These are phyloP conservation scores for Oceanodroma leucorhoa DNA, from an alignment of 2,797 vertebrate species.

Conservation along the genomic window DNA sequence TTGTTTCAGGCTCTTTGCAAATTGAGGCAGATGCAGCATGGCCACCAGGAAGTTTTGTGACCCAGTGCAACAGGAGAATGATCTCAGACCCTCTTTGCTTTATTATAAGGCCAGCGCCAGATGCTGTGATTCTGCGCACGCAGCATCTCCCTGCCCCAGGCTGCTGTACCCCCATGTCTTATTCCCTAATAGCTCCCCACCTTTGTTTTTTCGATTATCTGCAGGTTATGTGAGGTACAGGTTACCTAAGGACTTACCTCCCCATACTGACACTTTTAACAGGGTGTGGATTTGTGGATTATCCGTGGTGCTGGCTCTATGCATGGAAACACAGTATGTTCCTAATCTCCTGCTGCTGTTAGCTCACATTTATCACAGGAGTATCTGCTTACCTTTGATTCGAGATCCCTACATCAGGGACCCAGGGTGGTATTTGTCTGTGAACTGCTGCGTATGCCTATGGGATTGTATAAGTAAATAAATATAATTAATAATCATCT, in stretches of 20 bases:
- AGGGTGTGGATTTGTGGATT: not conserved
- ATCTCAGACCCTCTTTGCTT: not conserved
- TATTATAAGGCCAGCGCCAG: not conserved
- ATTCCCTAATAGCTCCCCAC: not conserved
- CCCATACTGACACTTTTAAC: not conserved
- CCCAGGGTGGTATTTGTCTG: not conserved
- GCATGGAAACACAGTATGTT: not conserved
- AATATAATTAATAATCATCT: constrained; percentile 69
- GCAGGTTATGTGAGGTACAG: not conserved
- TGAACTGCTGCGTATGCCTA: constrained; percentile 34
- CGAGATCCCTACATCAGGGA: constrained; percentile 1
- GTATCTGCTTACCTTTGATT: constrained; percentile 36
- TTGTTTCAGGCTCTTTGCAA: not conserved
- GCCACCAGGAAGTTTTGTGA: not conserved
- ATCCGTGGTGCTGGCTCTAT: not conserved
- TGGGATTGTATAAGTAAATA: constrained; percentile 62
- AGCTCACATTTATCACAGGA: constrained; percentile 42
- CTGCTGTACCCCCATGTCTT: not conserved
- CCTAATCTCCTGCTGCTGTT: not conserved
- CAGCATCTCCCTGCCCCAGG: not conserved
- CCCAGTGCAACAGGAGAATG: not conserved
- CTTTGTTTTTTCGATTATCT: not conserved
- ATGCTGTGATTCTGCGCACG: fast-evolving
- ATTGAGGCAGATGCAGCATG: not conserved
- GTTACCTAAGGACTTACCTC: not conserved